Percentiles rank a stretch among this genome's conserved stretches.
Evolutionary conservation across 1,140 invertebrate genomes (phyloP).

Genomic region (Drosophila mayri): DNA sequence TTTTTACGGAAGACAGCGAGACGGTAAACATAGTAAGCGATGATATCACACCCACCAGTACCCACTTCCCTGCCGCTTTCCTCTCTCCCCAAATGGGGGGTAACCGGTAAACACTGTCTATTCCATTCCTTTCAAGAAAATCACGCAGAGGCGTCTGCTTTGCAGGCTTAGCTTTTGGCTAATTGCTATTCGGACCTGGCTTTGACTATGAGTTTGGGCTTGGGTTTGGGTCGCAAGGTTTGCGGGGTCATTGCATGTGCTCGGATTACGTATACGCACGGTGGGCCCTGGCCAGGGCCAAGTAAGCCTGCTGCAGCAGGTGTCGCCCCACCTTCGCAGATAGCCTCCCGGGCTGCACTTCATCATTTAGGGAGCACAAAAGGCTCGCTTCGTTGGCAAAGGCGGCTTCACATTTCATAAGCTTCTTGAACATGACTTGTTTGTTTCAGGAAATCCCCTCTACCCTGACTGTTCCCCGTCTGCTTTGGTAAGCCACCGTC

Average conservation of each 20-base stretch:
- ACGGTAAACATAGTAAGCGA: conserved; percentile 52
- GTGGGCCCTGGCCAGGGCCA: conserved; percentile 37
- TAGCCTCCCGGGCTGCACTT: conserved; percentile 49
- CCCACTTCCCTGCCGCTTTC: not conserved
- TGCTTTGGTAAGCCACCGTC: conserved; percentile 23
- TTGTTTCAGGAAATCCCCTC: conserved; percentile 21
- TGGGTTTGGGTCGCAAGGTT: conserved; percentile 43
- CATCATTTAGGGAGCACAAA: conserved; percentile 47
- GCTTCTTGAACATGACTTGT: conserved; percentile 70
- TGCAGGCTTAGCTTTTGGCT: conserved; percentile 53
- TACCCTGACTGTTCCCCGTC: not conserved
- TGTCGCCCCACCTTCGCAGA: not conserved
- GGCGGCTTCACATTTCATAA: conserved; percentile 77
- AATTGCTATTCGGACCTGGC: conserved; percentile 52
- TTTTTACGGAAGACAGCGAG: conserved; percentile 35
- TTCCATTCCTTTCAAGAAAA: conserved; percentile 35
- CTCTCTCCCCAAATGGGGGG: not conserved
- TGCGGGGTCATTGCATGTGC: conserved; percentile 51
- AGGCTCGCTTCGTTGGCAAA: conserved; percentile 29
- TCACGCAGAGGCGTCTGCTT: conserved; percentile 56
- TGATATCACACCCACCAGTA: conserved; percentile 61
- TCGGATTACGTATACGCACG: conserved; percentile 60
- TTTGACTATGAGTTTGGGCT: conserved; percentile 15
- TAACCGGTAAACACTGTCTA: conserved; percentile 44
- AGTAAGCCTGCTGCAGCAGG: conserved; percentile 50